Percentiles rank a stretch among this genome's conserved stretches.
Conservation (phyloP, 2,888 invertebrate species). For the Perdita meconis region DNA sequence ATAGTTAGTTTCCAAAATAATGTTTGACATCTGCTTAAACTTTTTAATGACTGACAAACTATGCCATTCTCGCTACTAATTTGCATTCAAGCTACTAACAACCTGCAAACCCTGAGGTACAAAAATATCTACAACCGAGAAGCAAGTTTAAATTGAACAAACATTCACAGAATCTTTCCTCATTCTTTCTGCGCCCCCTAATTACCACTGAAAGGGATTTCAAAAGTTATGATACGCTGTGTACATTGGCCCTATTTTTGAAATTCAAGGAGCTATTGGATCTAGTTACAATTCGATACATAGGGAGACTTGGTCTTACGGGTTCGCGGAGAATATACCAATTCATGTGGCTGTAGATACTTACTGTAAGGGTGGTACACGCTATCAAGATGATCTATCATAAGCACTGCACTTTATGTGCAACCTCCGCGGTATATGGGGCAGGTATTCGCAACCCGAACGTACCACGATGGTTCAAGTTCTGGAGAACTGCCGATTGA, state of each 20-base stretch:
- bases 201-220: too few relatives aligned
- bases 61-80: too few relatives aligned
- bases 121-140: too few relatives aligned
- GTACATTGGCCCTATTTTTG: not conserved
- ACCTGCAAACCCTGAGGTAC: too few relatives aligned
- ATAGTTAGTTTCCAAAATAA: too few relatives aligned
- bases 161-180: too few relatives aligned
- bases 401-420: conserved; percentile 65
- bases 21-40: too few relatives aligned
- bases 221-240: too few relatives aligned
- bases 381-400: conserved; percentile 73
- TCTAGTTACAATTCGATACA: not conserved
- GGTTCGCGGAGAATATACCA: conserved; percentile 12
- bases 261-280: not conserved
- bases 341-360: conserved; percentile 19
- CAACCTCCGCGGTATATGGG: conserved; percentile 48
- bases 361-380: conserved; percentile 45
- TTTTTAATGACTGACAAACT: too few relatives aligned
- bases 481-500: conserved; percentile 62
- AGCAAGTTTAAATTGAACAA: too few relatives aligned
- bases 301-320: not conserved
- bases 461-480: conserved; percentile 46
- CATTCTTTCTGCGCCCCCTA: too few relatives aligned
- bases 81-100: too few relatives aligned
- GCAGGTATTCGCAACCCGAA: conserved; percentile 61